Conservation (phyloP, 2,888 invertebrate species). For the Pyralis farinalis region DNA sequence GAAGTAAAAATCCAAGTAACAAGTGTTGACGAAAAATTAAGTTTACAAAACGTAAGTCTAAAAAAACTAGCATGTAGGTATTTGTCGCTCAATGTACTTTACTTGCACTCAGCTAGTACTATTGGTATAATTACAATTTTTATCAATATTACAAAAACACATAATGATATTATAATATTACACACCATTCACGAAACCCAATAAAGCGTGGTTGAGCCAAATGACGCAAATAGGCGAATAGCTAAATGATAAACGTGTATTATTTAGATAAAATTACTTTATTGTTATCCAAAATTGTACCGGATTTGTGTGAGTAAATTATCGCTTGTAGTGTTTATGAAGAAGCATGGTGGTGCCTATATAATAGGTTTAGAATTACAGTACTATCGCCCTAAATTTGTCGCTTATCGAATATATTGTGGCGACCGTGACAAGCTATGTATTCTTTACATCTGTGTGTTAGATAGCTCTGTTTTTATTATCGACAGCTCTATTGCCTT, state of each 20-base stretch:
- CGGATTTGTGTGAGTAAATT: constrained; percentile 71
- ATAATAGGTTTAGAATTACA: constrained; percentile 49
- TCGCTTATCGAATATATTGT: constrained; percentile 58
- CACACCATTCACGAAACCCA: too few species aligned
- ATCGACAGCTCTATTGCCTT: constrained; percentile 39
- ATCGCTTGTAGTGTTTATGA: constrained; percentile 73
- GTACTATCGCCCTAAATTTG: constrained; percentile 54
- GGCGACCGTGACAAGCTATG: constrained; percentile 50
- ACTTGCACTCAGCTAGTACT: background rate
- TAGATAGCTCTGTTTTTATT: constrained; percentile 54
- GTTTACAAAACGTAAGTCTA: too few species aligned
- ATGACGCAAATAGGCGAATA: background rate
- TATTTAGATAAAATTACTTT: constrained; percentile 17
- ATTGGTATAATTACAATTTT: background rate
- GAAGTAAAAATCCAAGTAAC: too few species aligned
- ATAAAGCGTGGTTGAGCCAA: too few species aligned
- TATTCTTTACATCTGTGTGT: constrained; percentile 56
- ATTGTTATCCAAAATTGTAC: constrained; percentile 52
- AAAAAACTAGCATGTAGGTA: background rate
- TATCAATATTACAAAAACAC: background rate
- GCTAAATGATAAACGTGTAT: background rate
- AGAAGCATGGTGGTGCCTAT: constrained; percentile 67
- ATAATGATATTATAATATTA: too few species aligned
- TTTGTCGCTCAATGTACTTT: constrained; percentile 1
- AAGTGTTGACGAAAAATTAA: too few species aligned